These are phyloP conservation scores for Argyra leucocephala DNA, from an alignment of 2,888 invertebrate genomes.

Conservation along the genomic window DNA sequence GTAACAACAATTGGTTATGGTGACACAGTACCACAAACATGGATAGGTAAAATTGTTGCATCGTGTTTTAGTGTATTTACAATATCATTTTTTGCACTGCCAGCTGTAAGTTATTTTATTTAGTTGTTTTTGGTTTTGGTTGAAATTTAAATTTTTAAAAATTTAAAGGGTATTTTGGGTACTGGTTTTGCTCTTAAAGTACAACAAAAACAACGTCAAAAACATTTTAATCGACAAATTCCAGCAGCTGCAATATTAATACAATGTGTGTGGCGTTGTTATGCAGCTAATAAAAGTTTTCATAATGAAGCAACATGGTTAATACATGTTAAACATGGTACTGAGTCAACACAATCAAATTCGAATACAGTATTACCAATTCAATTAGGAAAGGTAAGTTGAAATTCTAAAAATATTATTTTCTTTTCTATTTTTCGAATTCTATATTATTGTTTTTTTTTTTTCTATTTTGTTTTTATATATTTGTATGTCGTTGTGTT, in stretches of 20 bases:
- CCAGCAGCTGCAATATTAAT: slow-evolving; percentile 76
- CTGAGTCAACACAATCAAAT: slow-evolving; percentile 28
- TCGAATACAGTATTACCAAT: slow-evolving; percentile 41
- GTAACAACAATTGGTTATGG: slow-evolving; percentile 83
- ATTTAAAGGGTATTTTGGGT: slow-evolving; percentile 68
- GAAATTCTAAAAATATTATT: background rate
- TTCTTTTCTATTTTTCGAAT: background rate
- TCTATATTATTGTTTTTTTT: background rate
- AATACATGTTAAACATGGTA: slow-evolving; percentile 46
- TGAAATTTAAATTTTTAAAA: background rate
- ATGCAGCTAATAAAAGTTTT: slow-evolving; percentile 66
- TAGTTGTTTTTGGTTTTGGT: slow-evolving; percentile 9
- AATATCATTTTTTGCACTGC: slow-evolving; percentile 77
- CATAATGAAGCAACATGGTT: slow-evolving; percentile 68
- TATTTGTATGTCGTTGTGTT: background rate
- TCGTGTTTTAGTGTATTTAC: slow-evolving; percentile 79
- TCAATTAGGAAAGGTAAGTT: slow-evolving; percentile 30
- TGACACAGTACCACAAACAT: slow-evolving; percentile 75
- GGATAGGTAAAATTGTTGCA: slow-evolving; percentile 78
- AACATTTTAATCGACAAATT: slow-evolving; percentile 73
- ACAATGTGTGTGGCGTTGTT: slow-evolving; percentile 69
- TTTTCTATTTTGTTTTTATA: background rate
- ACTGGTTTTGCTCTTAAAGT: slow-evolving; percentile 79
- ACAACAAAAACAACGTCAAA: slow-evolving; percentile 77
- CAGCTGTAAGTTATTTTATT: slow-evolving; percentile 56